These are phyloP conservation scores for Heterodera schachtii DNA, from an alignment of 1,140 invertebrate genomes.

Conservation along the genomic window DNA sequence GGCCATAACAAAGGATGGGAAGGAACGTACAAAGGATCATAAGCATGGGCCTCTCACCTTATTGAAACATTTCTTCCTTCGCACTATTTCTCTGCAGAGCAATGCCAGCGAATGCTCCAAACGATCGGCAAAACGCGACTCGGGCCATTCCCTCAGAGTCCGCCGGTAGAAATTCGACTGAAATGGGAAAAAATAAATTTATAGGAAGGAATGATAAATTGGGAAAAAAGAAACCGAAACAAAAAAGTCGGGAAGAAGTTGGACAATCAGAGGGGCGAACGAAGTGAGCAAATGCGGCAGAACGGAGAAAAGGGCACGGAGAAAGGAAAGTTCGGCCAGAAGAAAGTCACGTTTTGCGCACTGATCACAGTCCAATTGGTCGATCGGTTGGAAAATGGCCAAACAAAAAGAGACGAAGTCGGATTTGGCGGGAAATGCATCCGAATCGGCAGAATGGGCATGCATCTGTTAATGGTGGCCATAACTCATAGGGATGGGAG, in stretches of 20 bases:
- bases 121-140: slow-evolving; percentile 19
- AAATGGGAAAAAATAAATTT: not conserved
- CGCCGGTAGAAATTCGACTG: not conserved
- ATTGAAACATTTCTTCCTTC: slow-evolving; percentile 15
- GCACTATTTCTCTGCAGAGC: slow-evolving; percentile 24
- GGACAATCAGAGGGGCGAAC: slow-evolving; percentile 13
- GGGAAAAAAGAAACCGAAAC: slow-evolving; percentile 3
- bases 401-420: slow-evolving; percentile 13
- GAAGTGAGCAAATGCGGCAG: slow-evolving; percentile 11
- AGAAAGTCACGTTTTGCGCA: slow-evolving; percentile 11
- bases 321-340: slow-evolving; percentile 17
- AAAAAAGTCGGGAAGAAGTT: slow-evolving; percentile 24
- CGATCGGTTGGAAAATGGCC: slow-evolving; percentile 15
- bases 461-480: not conserved
- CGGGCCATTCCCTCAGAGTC: not conserved
- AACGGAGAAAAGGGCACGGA: slow-evolving; percentile 1
- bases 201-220: not conserved
- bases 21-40: no score
- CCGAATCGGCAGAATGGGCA: slow-evolving; percentile 13
- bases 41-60: not conserved
- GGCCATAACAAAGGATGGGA: no score
- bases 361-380: not conserved
- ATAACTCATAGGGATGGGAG: no score
- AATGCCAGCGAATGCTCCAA: slow-evolving; percentile 9
- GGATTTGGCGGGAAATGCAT: not conserved